Conservation (phyloP, 2,113 vertebrate species). For the Vulpes ferrilata region DNA sequence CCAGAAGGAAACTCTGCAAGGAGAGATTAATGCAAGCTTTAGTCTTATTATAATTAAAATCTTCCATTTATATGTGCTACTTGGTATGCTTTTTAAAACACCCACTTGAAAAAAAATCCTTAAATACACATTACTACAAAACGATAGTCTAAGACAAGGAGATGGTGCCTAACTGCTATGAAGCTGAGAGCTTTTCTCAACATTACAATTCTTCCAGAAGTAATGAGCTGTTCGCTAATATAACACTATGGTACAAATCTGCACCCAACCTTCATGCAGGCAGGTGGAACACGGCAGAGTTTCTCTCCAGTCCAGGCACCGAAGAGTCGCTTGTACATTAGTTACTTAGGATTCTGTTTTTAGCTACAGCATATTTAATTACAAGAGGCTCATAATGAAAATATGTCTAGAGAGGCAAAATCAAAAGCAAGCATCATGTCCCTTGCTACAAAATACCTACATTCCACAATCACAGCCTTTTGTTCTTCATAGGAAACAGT, state of each 20-base stretch:
- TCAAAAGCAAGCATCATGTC: constrained; percentile 35
- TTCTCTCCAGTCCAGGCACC: constrained; percentile 71
- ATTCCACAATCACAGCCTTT: background rate
- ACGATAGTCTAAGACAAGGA: background rate
- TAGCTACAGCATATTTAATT: constrained; percentile 70
- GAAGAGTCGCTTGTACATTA: constrained; percentile 68
- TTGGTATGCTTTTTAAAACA: constrained; percentile 56
- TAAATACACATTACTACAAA: constrained; percentile 56
- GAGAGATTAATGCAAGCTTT: constrained; percentile 49
- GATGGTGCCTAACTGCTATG: constrained; percentile 49
- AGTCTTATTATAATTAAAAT: constrained; percentile 71
- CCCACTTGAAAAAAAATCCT: constrained; percentile 47
- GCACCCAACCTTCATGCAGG: constrained; percentile 80
- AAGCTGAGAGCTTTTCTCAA: constrained; percentile 75
- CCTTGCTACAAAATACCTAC: constrained; percentile 51
- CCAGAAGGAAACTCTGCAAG: constrained; percentile 60
- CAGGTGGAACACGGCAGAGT: constrained; percentile 79
- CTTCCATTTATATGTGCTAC: constrained; percentile 11
- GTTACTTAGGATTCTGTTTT: constrained; percentile 68
- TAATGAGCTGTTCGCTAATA: constrained; percentile 84
- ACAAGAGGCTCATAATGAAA: constrained; percentile 67
- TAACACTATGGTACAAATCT: constrained; percentile 81
- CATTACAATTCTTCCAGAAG: constrained; percentile 82
- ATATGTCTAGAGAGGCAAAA: constrained; percentile 69
- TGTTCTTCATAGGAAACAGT: background rate